Evolutionary conservation across 2,113 vertebrate species (phyloP).

Genomic region (Orthonyx spaldingii): DNA sequence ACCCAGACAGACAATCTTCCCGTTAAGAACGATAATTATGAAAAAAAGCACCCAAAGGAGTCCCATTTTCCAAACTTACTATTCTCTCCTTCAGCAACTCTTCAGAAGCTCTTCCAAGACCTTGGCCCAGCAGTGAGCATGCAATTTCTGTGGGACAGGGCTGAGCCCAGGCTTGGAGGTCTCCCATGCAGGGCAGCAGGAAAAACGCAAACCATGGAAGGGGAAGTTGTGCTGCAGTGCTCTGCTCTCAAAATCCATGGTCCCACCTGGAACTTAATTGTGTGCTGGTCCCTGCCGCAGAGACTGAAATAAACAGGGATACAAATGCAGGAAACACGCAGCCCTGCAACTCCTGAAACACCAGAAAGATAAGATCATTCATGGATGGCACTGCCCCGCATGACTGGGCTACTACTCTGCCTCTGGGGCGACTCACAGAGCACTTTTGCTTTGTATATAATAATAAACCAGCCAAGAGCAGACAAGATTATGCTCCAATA

Average conservation of each 20-base stretch:
- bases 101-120: not conserved
- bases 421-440: rapidly evolving
- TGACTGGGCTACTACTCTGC: rapidly evolving
- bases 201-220: rapidly evolving
- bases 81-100: not conserved
- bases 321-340: not conserved
- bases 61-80: not conserved
- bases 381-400: not conserved
- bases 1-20: not conserved
- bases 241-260: not conserved
- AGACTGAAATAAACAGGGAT: not conserved
- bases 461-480: not conserved
- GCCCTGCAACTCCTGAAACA: not conserved
- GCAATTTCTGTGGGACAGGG: not conserved
- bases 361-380: rapidly evolving
- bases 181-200: not conserved
- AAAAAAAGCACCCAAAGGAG: not conserved
- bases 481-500: not conserved
- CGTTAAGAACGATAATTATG: not conserved
- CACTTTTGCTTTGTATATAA: rapidly evolving
- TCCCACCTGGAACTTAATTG: not conserved
- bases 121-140: not conserved
- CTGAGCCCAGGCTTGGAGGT: not conserved
- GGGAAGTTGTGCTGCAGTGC: not conserved
- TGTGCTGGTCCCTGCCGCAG: not conserved